phyloP scores from a whole-genome alignment of 2,797 vertebrate species.

The Sebastes minor region DNA sequence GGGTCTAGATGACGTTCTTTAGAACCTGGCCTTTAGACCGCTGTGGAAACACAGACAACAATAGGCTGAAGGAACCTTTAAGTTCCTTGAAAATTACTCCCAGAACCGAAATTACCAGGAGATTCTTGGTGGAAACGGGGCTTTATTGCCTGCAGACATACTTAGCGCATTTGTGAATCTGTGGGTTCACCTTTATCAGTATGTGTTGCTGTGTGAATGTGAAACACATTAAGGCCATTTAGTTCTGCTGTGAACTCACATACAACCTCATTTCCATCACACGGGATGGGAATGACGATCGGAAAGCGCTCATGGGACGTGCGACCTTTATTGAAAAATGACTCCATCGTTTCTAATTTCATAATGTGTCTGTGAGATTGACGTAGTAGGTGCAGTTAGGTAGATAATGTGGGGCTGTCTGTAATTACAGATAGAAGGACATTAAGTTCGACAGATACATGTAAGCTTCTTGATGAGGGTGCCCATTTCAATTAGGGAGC shows the following conservation, averaged over 20 bases:
- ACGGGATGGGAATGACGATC: conserved; percentile 28
- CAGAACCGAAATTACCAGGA: too few relatives aligned
- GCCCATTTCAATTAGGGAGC: conserved; percentile 83
- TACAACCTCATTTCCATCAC: conserved; percentile 45
- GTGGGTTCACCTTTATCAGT: conserved; percentile 31
- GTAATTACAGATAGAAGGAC: conserved; percentile 80
- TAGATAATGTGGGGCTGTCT: conserved; percentile 63
- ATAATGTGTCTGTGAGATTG: conserved; percentile 58
- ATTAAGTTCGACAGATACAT: conserved; percentile 79
- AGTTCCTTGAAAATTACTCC: background rate
- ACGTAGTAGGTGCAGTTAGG: conserved; percentile 48
- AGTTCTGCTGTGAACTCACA: conserved; percentile 57
- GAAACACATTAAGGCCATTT: conserved; percentile 51
- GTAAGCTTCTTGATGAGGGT: conserved; percentile 79
- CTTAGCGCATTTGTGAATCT: background rate
- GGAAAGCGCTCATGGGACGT: conserved; percentile 27
- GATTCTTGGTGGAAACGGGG: too few relatives aligned
- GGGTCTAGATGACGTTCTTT: too few relatives aligned
- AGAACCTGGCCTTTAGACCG: too few relatives aligned
- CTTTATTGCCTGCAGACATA: background rate
- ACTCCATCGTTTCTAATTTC: conserved; percentile 64
- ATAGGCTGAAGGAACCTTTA: background rate
- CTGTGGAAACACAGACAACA: too few relatives aligned
- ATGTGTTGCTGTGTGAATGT: background rate
- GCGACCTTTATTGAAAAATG: conserved; percentile 71